Evolutionary conservation across 2,888 invertebrate genomes (phyloP), one percentile per base, ranked within the genome.

Genomic region (Rhodophaea formosa): DNA sequence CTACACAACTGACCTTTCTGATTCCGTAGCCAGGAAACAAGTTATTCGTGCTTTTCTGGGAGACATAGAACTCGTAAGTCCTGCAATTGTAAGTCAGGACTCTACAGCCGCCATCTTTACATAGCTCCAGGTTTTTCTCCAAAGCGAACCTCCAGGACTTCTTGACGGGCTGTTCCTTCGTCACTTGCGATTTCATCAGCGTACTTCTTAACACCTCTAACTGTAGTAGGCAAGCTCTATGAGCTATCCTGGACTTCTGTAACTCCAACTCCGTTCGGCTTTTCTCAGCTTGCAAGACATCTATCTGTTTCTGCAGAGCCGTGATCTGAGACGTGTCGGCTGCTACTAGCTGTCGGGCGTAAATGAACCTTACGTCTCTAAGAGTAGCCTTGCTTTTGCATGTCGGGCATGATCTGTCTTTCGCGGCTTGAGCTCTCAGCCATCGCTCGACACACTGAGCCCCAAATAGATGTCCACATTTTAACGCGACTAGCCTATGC

Each of bases 391-490:
- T 94, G 42, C 93, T 92, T 78, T 98, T 98, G 78, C 98, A 98
- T 15, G 97, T 96, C 0, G 98, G 98, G 78, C 98, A 98, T 0
- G 93, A 91, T 56, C 94, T 92, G n/a, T 92, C 92, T 23, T 89
- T 92, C 0, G 87, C 80, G 0, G 80, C 65, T 60, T 88, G 93
- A 61, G 82, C 92, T 55, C 86, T 89, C 6, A 97, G 80, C 97
- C 97, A 97, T 39, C 94, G 91, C 55, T 93, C 86, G 8, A 97
- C 95, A 76, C 98, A 98, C 15, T 92, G 92, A 0, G 94, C 86
- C 0, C 99, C 99, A 82, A 98, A 99, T 7, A 98, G 84, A 85
- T 99, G 99, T 0, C 99, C 99, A 82, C 99, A 99, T 74, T 95
- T 95, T 8, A 99, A 85, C 0, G 97, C 95, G n/a, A 95, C 95